Evolutionary conservation across 2,888 invertebrate genomes (phyloP), one percentile per base, ranked within the genome.

Genomic region (Dolichopus griseipennis): DNA sequence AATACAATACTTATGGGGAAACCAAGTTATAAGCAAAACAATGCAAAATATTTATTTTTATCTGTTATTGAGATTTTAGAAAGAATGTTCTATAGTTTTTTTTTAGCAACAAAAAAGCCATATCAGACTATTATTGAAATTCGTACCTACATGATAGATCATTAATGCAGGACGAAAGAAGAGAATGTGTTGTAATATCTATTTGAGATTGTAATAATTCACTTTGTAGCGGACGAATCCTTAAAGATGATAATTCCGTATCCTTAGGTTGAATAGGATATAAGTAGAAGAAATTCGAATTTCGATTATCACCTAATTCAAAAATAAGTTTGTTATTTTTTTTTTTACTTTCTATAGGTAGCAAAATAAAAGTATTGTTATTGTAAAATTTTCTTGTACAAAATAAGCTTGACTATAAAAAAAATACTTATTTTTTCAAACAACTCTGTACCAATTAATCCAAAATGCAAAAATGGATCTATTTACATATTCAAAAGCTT

Each of bases 151-250:
- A 67, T 37, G 67, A 63, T 34, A 63, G 18, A 22, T 67, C 20
- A 71, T 76, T 76, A 37, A 33, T 34, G 37, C 33, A 64, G 7
- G 52, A 52, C 9, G 52, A 12, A 41, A 41, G 1, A 12, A 52
- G 15, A 52, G 52, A 52, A 12, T 18, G 52, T 52, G 52, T 52
- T 52, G 52, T 52, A 15, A 9, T 52, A 52, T 52, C 52, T 15
- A 52, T 12, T 52, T 52, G 12, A 15, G 52, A 18, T 18, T 52
- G 52, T n/a, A 52, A 52, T 52, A 52, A 52, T 9, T 18, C 52
- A 52, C 18, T 15, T 18, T 52, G 15, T 18, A 52, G 52, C 6
- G 52, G 52, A 15, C 52, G 52, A 52, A 52, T 52, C 15, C 52
- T 52, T 52, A 15, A 52, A 18, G 52, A 15, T 52, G 52, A 52